phyloP scores from a whole-genome alignment of 2,797 vertebrate species.

The Leuciscus waleckii region DNA sequence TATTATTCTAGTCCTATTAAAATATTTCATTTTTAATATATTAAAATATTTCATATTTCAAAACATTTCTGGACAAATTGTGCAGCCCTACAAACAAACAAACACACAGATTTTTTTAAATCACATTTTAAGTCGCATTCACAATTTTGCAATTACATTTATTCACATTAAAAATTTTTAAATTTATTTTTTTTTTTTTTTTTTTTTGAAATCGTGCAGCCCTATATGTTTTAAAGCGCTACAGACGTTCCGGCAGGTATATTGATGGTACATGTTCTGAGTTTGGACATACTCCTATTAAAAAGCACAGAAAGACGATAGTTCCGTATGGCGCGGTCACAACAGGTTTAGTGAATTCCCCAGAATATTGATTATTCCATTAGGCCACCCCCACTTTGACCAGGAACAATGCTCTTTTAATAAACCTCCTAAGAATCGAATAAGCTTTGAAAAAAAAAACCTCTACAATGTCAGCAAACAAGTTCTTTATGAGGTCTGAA shows the following conservation, averaged over 20 bases:
- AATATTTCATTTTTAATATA: too few species aligned
- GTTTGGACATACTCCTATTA: background rate
- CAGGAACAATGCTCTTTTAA: background rate
- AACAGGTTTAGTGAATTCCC: slow-evolving; percentile 6
- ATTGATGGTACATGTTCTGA: background rate
- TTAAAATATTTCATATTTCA: too few species aligned
- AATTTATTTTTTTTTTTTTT: too few species aligned
- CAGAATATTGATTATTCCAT: slow-evolving; percentile 1
- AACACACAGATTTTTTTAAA: background rate
- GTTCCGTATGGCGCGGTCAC: background rate
- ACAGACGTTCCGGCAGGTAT: background rate
- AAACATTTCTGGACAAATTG: background rate
- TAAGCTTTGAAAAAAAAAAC: background rate
- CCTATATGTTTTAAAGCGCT: background rate
- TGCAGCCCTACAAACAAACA: background rate
- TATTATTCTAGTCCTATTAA: background rate
- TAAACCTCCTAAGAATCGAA: background rate
- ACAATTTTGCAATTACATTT: background rate
- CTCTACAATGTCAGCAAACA: slow-evolving; percentile 1
- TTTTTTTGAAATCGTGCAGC: background rate
- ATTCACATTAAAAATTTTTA: too few species aligned
- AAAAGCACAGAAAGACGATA: background rate
- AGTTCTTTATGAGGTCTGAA: slow-evolving; percentile 14
- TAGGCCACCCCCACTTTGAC: background rate
- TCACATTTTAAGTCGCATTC: background rate